Conservation (phyloP, 2,113 vertebrate species). For the Budorcas taxicolor region DNA sequence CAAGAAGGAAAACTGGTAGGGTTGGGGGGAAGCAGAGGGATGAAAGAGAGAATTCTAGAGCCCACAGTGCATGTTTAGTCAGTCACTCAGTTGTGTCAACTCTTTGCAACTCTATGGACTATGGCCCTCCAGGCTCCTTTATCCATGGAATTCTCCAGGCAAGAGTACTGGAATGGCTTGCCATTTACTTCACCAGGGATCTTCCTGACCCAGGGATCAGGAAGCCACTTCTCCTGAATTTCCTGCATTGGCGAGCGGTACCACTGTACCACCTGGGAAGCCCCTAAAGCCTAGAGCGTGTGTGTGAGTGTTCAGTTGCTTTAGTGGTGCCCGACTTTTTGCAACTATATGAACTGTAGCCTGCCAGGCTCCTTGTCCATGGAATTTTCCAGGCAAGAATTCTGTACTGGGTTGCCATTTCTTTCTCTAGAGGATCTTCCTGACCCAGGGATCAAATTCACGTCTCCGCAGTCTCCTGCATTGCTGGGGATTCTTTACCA, state of each 20-base stretch:
- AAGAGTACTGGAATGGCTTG: not conserved
- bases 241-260: rapidly evolving
- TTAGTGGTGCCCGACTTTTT: not conserved
- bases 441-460: not conserved
- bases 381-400: not conserved
- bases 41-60: not conserved
- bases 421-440: not conserved
- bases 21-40: not conserved
- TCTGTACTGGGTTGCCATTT: not conserved
- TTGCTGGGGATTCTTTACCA: not conserved
- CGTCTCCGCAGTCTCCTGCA: not conserved
- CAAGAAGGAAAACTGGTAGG: not conserved
- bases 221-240: not conserved
- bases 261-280: not conserved
- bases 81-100: not conserved
- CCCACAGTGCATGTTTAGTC: not conserved
- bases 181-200: not conserved
- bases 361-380: not conserved
- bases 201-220: not conserved
- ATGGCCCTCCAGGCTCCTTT: not conserved
- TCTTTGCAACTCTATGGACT: not conserved
- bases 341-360: not conserved
- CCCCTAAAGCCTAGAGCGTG: not conserved
- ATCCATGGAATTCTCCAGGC: not conserved
- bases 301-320: not conserved